phyloP scores from a whole-genome alignment of 1,140 invertebrate genomes.

The Drosophila littoralis region DNA sequence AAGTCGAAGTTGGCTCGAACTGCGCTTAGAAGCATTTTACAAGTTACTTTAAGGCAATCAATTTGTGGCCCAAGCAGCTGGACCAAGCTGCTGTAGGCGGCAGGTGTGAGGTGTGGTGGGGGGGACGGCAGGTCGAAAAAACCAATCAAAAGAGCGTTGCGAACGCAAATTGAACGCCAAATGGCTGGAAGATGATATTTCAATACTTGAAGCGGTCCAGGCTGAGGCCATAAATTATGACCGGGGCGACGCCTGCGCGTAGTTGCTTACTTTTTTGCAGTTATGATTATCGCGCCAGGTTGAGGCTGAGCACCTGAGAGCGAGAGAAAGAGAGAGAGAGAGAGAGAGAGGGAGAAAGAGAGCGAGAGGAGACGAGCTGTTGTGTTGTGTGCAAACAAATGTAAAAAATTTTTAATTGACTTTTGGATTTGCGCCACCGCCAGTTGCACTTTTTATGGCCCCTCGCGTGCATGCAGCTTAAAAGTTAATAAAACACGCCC shows the following conservation, averaged over 20 bases:
- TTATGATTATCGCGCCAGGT: constrained; percentile 80
- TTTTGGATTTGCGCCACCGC: constrained; percentile 72
- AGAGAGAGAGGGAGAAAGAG: not conserved
- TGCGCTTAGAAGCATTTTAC: constrained; percentile 74
- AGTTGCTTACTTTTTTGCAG: constrained; percentile 82
- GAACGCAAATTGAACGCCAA: constrained; percentile 83
- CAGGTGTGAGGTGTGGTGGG: not conserved
- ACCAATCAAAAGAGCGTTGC: constrained; percentile 83
- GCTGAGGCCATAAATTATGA: constrained; percentile 74
- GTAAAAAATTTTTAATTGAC: constrained; percentile 83
- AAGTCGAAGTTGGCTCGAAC: constrained; percentile 28
- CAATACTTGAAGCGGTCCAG: constrained; percentile 57
- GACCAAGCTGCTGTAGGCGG: not conserved
- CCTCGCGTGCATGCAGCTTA: constrained; percentile 80
- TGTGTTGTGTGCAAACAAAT: constrained; percentile 77
- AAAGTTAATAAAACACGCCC: constrained; percentile 83
- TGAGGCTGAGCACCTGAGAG: not conserved
- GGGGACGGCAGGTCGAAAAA: constrained; percentile 52
- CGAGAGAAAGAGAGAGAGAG: not conserved
- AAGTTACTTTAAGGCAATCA: constrained; percentile 83
- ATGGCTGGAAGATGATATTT: constrained; percentile 80
- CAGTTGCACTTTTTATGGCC: constrained; percentile 82
- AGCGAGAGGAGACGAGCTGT: not conserved
- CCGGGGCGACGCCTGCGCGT: constrained; percentile 78
- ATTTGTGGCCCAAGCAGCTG: constrained; percentile 65